Conservation (phyloP, 2,888 invertebrate genomes). For the Macrostomum cliftonense region DNA sequence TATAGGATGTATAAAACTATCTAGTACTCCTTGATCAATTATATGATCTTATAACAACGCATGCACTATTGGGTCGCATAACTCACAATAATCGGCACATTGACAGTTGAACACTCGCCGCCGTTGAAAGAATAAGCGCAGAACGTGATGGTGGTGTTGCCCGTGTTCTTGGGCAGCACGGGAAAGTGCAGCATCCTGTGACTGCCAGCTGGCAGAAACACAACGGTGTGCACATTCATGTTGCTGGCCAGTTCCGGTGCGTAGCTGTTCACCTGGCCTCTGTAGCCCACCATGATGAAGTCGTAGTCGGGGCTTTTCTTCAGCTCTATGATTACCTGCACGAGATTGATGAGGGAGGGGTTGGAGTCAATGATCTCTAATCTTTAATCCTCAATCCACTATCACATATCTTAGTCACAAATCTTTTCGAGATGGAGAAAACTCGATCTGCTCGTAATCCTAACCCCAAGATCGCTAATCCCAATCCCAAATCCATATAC, state of each 20-base stretch:
- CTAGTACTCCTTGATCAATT: constrained; percentile 15
- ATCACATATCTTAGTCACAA: no score
- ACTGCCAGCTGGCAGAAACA: constrained; percentile 31
- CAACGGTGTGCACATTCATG: constrained; percentile 10
- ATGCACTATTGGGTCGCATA: no score
- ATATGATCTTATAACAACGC: no score
- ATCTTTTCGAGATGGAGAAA: no score
- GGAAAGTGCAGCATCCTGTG: constrained; percentile 62
- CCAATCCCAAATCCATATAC: no score
- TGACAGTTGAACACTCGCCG: constrained; percentile 28
- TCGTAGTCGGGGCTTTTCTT: constrained; percentile 33
- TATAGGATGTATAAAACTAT: no score
- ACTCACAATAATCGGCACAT: constrained; percentile 46
- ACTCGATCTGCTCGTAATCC: no score
- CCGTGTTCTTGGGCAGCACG: constrained; percentile 61
- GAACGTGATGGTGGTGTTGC: constrained; percentile 53
- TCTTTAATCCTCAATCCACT: no score
- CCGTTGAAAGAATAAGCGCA: constrained; percentile 47
- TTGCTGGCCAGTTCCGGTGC: constrained; percentile 3
- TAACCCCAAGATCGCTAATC: no score
- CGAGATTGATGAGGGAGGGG: no score
- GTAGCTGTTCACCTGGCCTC: constrained; percentile 7
- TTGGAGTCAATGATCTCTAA: no score
- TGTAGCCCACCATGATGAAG: constrained; percentile 23
- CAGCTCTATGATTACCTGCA: constrained; percentile 38